Evolutionary conservation across 2,888 invertebrate genomes (phyloP), one percentile per base, ranked within the genome.

Genomic region (Hirtodrosophila trivittata): DNA sequence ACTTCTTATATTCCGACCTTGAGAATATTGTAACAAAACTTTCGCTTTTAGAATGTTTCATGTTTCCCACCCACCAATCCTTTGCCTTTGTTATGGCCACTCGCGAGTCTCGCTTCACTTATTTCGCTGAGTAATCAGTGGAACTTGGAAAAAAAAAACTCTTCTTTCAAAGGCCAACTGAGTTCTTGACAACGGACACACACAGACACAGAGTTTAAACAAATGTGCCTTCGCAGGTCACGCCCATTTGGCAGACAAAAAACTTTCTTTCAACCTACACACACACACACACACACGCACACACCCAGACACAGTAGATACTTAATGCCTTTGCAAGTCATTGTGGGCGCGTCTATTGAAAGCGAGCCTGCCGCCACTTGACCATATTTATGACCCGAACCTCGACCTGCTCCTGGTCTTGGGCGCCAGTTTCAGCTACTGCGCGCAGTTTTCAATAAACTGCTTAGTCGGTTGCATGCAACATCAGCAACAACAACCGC

Each of bases 401-500:
- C 10, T 9, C 4, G 32, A 28, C 5, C 46, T 13, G 30, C 21
- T 16, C 1, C 52, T 13, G 12, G 49, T 42, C 6, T 16, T n/a
- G 26, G 28, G 37, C 9, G 21, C 13, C 26, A 18, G 45, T 28
- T 8, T 4, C 47, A 25, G 16, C 42, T 43, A 42, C 37, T 37
- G 21, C 57, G 76, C 56, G 62, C 76, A 78, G 62, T 74, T 85
- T 82, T 85, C 87, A 82, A 82, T 85, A 87, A 86, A 82, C 83
- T 82, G 85, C 78, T 85, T 86, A 82, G 78, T 80, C 58, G 68
- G 52, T 47, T 55, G 57, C 57, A 50, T 45, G 46, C 30, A 47
- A 14, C 39, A 37, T 14, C 26, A 32, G 25, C 46, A 52, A 35
- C 26, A 52, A 46, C 25, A 47, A 47, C 26, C 18, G 5, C 12